A percentile compares a stretch with the other conserved stretches of the same genome.
Conservation (phyloP, 92 coral and sea anemone species). For the Parazoanthus atlanticus region DNA sequence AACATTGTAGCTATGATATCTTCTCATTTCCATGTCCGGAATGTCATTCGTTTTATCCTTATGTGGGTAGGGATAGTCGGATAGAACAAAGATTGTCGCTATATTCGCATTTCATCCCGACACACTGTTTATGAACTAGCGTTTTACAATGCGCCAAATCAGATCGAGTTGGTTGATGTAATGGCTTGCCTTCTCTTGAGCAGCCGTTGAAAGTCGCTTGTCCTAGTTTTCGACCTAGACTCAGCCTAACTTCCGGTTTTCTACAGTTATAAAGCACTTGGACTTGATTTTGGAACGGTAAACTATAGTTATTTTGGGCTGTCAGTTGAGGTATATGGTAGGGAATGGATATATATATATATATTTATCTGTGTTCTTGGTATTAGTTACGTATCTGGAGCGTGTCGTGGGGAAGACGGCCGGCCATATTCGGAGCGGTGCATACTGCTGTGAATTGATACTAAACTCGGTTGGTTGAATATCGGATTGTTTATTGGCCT, state of each 20-base stretch:
- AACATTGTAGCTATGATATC: slow-evolving; percentile 30
- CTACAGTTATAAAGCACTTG: neutral
- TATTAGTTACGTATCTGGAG: neutral
- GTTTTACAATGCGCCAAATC: neutral
- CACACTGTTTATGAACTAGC: neutral
- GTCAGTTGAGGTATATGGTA: neutral
- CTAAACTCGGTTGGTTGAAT: slow-evolving; percentile 1
- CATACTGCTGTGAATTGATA: neutral
- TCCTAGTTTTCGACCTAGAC: slow-evolving; percentile 21
- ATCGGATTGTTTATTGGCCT: slow-evolving; percentile 15
- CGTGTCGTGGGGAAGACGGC: neutral
- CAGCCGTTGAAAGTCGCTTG: slow-evolving; percentile 30
- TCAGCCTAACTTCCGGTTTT: slow-evolving; percentile 41
- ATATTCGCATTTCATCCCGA: slow-evolving; percentile 11
- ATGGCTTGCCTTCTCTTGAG: neutral
- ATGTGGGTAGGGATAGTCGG: slow-evolving; percentile 4
- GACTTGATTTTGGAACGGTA: neutral
- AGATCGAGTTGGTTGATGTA: neutral
- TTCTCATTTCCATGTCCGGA: slow-evolving; percentile 43
- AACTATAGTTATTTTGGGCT: neutral
- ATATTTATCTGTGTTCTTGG: neutral
- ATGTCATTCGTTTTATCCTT: slow-evolving; percentile 21
- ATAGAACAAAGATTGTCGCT: neutral
- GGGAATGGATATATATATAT: neutral
- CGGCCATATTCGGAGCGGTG: neutral